Evolutionary conservation across 2,888 invertebrate genomes (phyloP).

Genomic region (Pelosia muscerda): DNA sequence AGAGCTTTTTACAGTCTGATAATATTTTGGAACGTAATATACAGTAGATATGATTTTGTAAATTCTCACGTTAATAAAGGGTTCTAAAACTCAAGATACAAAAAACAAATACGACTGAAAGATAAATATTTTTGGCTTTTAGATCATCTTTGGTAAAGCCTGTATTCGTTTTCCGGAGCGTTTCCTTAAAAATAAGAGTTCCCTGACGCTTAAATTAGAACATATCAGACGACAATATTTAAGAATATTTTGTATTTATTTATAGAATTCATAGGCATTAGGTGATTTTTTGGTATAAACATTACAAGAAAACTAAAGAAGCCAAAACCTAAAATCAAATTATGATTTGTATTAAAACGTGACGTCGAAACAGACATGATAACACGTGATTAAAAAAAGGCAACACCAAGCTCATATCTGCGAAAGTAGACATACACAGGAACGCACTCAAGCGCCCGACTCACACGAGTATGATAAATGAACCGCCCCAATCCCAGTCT

Average conservation of each 20-base stretch:
- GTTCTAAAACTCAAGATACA: too few relatives aligned
- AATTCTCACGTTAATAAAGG: too few relatives aligned
- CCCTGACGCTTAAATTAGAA: background rate
- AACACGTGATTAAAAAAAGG: constrained; percentile 72
- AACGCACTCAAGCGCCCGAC: constrained; percentile 78
- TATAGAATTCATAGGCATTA: too few relatives aligned
- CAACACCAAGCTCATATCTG: constrained; percentile 63
- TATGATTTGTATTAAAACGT: constrained; percentile 41
- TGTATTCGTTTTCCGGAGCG: too few relatives aligned
- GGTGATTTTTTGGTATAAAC: too few relatives aligned
- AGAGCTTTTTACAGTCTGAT: background rate
- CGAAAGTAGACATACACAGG: constrained; percentile 70
- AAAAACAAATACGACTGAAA: too few relatives aligned
- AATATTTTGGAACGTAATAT: background rate
- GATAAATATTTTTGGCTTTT: too few relatives aligned
- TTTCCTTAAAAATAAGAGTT: background rate
- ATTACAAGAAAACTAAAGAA: background rate
- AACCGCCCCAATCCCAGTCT: constrained; percentile 64
- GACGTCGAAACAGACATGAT: constrained; percentile 58
- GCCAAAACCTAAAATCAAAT: constrained; percentile 35
- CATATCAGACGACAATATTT: too few relatives aligned
- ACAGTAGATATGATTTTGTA: background rate
- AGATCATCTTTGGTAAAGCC: too few relatives aligned
- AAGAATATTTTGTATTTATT: background rate
- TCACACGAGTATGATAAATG: constrained; percentile 81